These are phyloP conservation scores for Phenacoccus solenopsis DNA, from an alignment of 1,140 invertebrate species.

Conservation along the genomic window DNA sequence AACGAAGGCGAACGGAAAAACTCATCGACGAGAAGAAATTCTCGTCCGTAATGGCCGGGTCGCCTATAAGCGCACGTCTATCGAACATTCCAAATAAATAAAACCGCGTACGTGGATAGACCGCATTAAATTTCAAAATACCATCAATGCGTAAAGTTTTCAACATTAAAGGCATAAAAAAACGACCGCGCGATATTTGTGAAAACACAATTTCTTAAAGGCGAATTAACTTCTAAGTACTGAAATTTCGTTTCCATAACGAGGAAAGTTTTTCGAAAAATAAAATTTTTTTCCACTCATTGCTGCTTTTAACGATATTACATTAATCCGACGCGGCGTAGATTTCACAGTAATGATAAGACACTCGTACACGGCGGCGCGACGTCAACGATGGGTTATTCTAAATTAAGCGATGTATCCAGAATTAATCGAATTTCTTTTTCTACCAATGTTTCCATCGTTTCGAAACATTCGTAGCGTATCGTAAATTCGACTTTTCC, in stretches of 20 bases:
- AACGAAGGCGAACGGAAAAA: no score
- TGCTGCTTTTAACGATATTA: neutral
- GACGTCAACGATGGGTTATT: neutral
- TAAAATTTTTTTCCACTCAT: neutral
- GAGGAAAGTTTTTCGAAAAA: neutral
- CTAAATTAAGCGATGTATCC: neutral
- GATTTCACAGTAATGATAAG: neutral
- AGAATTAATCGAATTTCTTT: slow-evolving; percentile 3
- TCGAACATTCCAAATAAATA: neutral
- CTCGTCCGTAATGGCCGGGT: no score
- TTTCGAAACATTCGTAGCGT: neutral
- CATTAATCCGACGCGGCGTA: neutral
- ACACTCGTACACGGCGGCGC: neutral
- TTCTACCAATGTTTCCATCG: neutral
- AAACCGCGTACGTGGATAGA: no score
- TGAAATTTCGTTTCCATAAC: neutral
- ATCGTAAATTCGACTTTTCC: neutral
- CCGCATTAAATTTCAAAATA: neutral
- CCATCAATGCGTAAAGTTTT: neutral
- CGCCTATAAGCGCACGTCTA: no score
- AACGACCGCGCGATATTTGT: neutral
- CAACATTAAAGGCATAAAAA: neutral
- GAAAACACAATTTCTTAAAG: neutral
- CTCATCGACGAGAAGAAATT: neutral
- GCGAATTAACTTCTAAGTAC: neutral